Base-by-base conservation (phyloP, 2,113 vertebrate species). In the Chamaea fasciata region DNA sequence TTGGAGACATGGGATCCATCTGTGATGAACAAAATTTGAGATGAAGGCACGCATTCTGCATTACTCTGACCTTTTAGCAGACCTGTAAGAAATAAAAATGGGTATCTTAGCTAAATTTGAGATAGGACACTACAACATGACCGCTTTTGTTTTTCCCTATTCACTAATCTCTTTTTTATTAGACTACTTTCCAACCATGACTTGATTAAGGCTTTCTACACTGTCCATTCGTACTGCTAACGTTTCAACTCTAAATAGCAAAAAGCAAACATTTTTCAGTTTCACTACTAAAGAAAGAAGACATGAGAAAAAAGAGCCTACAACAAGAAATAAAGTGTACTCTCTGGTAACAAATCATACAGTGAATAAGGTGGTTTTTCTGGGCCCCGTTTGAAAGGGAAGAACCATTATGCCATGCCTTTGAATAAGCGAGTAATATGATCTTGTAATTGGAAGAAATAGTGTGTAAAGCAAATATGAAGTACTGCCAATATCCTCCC, bases 41-140 rank as follows among this genome's bases (percentile, higher is more conserved):
- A 99, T 99, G 99, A 99, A 99, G 99, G 99, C 99, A 99, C 99
- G 98, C 99, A 98, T 98, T 99, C 99, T 98, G 98, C 98, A 98
- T 98, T 94, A 98, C 97, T 98, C 97, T 98, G 98, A 98, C 98
- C 97, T 97, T 97, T 98, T 99, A 99, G 98, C 99, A 99, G 98
- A 99, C 99, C 99, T 99, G 98, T 59, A 98, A 98, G 97, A 98
- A 97, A 98, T 91, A 98, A 97, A 98, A 98, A 98, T 11, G 97
- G 90, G 97, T 96, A 98, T 97, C 98, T 98, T 98, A 98, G 97
- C 98, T 97, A 90, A 92, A 97, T 94, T 94, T 80, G 93, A 97
- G 96, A 97, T 74, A 96, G 96, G 78, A 96, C 95, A 97, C 96
- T 94, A 94, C 92, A 97, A 97, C 93, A 92, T 63, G 92, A 96